Percentiles rank a stretch among this genome's conserved stretches.
Conservation (phyloP, 2,888 invertebrate genomes). For the Emmelina monodactyla region DNA sequence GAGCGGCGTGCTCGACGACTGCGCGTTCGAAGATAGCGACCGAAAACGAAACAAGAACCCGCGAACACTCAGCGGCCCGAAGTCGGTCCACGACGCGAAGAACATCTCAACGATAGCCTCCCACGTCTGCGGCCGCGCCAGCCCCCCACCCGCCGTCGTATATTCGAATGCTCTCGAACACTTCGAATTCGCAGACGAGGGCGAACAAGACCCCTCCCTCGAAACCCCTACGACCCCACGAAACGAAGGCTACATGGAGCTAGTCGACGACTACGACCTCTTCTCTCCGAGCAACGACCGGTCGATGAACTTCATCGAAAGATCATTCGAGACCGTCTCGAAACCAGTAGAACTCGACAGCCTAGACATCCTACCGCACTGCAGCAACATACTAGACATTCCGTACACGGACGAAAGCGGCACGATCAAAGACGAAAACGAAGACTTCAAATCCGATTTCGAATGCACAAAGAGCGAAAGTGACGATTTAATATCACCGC, state of each 20-base stretch:
- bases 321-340: conserved; percentile 42
- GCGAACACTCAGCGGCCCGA: conserved; percentile 39
- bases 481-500: conserved; percentile 22
- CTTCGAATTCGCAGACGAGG: conserved; percentile 88
- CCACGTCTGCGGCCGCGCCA: conserved; percentile 50
- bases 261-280: conserved; percentile 46
- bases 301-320: conserved; percentile 66
- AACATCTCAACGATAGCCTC: conserved; percentile 42
- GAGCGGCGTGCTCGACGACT: conserved; percentile 78
- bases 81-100: conserved; percentile 43
- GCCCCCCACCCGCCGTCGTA: conserved; percentile 33
- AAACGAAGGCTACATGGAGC: conserved; percentile 51
- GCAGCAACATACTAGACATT: conserved; percentile 9
- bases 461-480: conserved; percentile 10
- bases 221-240: conserved; percentile 52
- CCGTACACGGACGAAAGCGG: conserved; percentile 7
- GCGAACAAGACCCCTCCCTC: conserved; percentile 78
- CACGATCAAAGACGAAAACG: conserved; percentile 15
- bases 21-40: conserved; percentile 56
- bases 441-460: neutral
- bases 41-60: conserved; percentile 36
- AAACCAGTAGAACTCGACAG: conserved; percentile 26
- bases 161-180: conserved; percentile 73
- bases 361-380: neutral
- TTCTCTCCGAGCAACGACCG: conserved; percentile 49